Base-by-base conservation (phyloP, 2,797 vertebrate species). In the Sitta carolinensis region DNA sequence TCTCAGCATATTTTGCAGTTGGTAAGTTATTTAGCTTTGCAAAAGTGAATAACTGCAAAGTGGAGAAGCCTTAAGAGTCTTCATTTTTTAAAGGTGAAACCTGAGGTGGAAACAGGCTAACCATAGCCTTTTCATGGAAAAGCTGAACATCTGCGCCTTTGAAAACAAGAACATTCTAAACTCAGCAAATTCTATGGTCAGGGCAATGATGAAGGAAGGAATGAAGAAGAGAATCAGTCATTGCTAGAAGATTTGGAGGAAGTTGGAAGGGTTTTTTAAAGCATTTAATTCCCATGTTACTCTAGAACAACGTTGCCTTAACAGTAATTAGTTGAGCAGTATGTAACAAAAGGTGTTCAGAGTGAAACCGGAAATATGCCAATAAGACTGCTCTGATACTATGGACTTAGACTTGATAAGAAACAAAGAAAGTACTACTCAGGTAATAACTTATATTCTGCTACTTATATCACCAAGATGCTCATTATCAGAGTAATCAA, bases 1-100 rank as follows among this genome's bases (percentile, higher is more conserved):
- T 72, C 36, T 82, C 89, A 89, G 36, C 55, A 57, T 70, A 89
- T 92, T 94, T 93, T 85, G 45, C 40, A 82, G 38, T 54, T 78
- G 15, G 81, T 88, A 90, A 81, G 69, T 59, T 93, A 87, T 85
- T 85, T 78, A 81, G 22, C 47, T 92, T 90, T 86, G 34, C 57
- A 88, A 57, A 82, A 63, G 13, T 67, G 45, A 90, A 67, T 77
- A 61, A 55, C 36, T 87, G 36, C 48, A 14, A 77, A 55, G 32
- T 67, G 23, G 21, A 79, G 29, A 84, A 73, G 70, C 12, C 22
- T 77, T 87, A 51, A 76, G 3, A 30, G 17, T 27, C 21, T 77
- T 75, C 26, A 48, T 54, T 78, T 89, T 78, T 77, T 38, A 79
- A 52, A 78, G 66, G 66, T 68, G n/a, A 58, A 95, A 92, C 32